A percentile compares a stretch with the other conserved stretches of the same genome.
Evolutionary conservation across 2,113 vertebrate species (phyloP).

Genomic region (Lanius ludovicianus): DNA sequence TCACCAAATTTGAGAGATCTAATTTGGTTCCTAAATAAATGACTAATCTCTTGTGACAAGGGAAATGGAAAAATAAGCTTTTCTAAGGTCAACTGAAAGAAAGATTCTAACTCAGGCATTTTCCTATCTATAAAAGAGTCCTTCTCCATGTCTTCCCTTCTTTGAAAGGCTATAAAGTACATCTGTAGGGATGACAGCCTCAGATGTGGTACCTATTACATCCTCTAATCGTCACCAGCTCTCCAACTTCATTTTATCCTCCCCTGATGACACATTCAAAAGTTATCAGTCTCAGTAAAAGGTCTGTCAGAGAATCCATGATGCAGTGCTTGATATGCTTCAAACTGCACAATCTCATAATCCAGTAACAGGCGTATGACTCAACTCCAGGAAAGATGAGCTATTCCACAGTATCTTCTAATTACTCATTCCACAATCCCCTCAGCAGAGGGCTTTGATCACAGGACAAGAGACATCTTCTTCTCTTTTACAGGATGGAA

Average conservation of each 20-base stretch:
- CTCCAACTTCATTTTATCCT: neutral
- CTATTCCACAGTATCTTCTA: neutral
- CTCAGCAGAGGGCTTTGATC: neutral
- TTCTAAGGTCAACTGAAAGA: neutral
- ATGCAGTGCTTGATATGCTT: neutral
- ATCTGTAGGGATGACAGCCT: neutral
- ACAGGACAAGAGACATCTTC: neutral
- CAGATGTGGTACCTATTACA: neutral
- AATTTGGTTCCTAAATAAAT: conserved; percentile 36
- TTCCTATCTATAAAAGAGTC: neutral
- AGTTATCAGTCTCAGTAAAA: neutral
- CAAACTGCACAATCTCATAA: neutral
- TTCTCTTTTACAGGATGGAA: neutral
- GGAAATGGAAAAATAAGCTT: neutral
- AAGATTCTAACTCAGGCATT: neutral
- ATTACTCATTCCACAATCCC: neutral
- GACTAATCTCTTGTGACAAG: neutral
- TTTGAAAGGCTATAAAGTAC: neutral
- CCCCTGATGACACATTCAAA: neutral
- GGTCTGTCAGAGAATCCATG: neutral
- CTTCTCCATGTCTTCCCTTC: neutral
- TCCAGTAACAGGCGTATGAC: neutral
- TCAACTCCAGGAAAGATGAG: neutral
- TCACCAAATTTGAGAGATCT: neutral
- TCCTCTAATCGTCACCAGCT: neutral